Evolutionary conservation across 2,797 vertebrate genomes (phyloP), one percentile per base, ranked within the genome.

Genomic region (Anabacerthia variegaticeps): DNA sequence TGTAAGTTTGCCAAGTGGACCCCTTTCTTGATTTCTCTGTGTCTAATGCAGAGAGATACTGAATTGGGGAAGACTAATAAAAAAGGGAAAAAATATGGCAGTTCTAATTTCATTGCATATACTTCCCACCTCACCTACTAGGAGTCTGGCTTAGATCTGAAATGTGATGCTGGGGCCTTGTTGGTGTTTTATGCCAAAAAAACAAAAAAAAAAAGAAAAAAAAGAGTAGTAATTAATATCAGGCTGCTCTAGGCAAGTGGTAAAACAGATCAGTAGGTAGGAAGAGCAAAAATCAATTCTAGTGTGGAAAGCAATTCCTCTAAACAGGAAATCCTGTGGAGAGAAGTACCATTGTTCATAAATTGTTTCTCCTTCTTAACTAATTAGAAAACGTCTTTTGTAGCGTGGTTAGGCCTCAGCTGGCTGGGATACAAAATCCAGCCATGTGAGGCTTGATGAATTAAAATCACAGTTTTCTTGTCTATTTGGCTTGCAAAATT

Each of bases 251-350:
- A 72, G 46, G 54, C 66, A 93, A 94, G 36, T 81, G 36, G 51
- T 85, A 62, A 89, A 88, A 68, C 20, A 62, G 56, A 94, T 83
- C 72, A 74, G 61, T 84, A 93, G 63, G 74, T 43, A 86, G 44
- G 88, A 88, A 75, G 69, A 81, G 24, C 66, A 86, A 94, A 95
- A 88, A 74, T 61, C 8, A 76, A 6, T 73, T 90, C 8, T 52
- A 55, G 44, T 63, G 55, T 81, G 59, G 59, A 92, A 96, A 84
- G 82, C 71, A 95, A n/a, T 82, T 88, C 41, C 59, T 92, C 55
- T 91, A 76, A 95, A 93, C 73, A 89, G 85, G 89, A 96, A 92
- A 93, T 95, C 88, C 87, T 71, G 69, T 75, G 73, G 89, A 76
- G 85, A 88, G 48, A 85, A 93, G 71, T 66, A 61, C 34, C 39